Base-by-base conservation (phyloP, 2,888 invertebrate genomes). In the Microplitis manilae region DNA sequence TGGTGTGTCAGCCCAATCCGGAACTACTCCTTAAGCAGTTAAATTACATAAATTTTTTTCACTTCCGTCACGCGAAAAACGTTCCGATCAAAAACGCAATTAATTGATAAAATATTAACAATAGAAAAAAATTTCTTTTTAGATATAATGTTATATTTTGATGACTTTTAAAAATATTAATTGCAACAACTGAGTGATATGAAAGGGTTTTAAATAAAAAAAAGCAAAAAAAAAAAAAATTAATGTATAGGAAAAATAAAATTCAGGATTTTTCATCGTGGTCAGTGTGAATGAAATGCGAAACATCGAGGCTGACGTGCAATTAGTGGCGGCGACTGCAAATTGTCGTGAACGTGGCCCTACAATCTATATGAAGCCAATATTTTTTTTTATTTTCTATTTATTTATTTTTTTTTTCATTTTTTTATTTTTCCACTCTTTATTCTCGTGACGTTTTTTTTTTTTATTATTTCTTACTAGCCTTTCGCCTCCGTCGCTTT, bases 271-370 rank as follows among this genome's bases (percentile, higher is more conserved):
- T 68, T 15, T 39, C 30, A 60, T 30, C 38, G 64, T 30, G 68
- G 72, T 50, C 68, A 68, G 68, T 60, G 61, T 41, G 72, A 64
- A 84, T 86, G 85, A 86, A 86, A 86, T 79, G 84, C 84, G 83
- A 84, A 80, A 79, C 82, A 78, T 80, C 76, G 80, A 75, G 76
- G 80, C 77, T 82, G 84, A 84, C 84, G 80, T 77, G 81, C 84
- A 84, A 84, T 84, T 84, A 84, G 81, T 81, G 81, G 80, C 75
- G 71, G 71, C 81, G 81, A 80, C 79, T 83, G 84, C 82, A 84
- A 85, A 85, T 86, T 83, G 86, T 81, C 81, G 82, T 78, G 78
- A 78, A 80, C 80, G 79, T 74, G 79, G 82, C 75, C 65, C 72
- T 75, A 69, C 75, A 75, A 82, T 77, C 77, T 77, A 81, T 75